Evolutionary conservation across 2,797 vertebrate species (phyloP).

Genomic region (Myotis pilosus): DNA sequence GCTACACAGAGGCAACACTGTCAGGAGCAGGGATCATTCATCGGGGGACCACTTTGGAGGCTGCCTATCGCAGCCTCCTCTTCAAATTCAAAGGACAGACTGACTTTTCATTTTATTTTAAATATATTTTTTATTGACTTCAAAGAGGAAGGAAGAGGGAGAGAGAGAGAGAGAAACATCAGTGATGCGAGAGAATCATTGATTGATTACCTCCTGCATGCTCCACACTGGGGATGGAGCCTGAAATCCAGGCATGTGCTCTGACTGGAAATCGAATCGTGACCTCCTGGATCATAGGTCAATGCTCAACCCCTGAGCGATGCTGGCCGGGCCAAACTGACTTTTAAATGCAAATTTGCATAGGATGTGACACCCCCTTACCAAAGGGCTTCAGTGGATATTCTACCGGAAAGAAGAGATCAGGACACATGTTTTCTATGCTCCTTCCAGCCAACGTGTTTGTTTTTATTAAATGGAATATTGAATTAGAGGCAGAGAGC

Average conservation of each 20-base stretch:
- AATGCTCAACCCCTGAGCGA: neutral
- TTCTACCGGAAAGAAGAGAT: slow-evolving; percentile 51
- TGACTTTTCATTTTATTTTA: neutral
- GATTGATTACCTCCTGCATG: no score
- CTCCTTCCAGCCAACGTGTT: slow-evolving; percentile 56
- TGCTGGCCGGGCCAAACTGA: neutral
- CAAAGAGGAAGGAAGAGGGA: neutral
- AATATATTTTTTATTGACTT: no score
- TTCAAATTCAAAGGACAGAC: neutral
- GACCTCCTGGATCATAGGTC: neutral
- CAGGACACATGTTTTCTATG: slow-evolving; percentile 65
- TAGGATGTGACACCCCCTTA: neutral
- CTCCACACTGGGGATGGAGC: no score
- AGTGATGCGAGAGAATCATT: no score
- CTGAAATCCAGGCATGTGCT: neutral
- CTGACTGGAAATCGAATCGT: no score
- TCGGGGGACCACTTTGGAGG: neutral
- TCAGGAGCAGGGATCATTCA: neutral
- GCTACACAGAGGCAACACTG: neutral
- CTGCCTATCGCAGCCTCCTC: neutral
- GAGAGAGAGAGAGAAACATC: neutral
- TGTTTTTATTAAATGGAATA: slow-evolving; percentile 81
- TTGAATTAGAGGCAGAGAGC: slow-evolving; percentile 74
- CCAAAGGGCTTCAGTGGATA: neutral
- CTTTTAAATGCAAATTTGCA: neutral